A percentile compares a stretch with the other conserved stretches of the same genome.
These are phyloP conservation scores for Osedax frankpressi DNA, from an alignment of 2,888 invertebrate genomes.

Conservation along the genomic window DNA sequence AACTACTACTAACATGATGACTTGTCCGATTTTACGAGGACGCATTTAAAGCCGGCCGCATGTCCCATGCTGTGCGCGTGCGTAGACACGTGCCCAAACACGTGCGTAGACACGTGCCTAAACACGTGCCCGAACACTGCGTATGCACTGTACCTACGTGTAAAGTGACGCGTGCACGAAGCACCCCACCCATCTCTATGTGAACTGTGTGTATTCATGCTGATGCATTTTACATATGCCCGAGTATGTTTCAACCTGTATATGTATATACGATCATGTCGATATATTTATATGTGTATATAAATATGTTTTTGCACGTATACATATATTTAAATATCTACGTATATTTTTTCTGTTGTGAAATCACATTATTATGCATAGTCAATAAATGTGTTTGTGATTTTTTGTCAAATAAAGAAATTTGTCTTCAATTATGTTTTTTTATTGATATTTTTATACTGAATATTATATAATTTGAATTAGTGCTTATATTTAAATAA, in stretches of 20 bases:
- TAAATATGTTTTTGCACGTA: not conserved
- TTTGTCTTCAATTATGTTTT: slow-evolving; percentile 12
- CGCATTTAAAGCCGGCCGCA: too few species aligned
- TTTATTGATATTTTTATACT: too few species aligned
- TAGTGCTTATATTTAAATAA: too few species aligned
- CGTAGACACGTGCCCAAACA: too few species aligned
- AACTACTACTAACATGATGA: too few species aligned
- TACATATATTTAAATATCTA: not conserved
- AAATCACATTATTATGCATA: not conserved
- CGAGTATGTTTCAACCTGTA: not conserved
- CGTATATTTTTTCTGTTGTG: not conserved
- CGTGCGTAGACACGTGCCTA: too few species aligned
- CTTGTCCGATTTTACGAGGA: too few species aligned
- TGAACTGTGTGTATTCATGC: not conserved
- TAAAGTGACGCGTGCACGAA: not conserved
- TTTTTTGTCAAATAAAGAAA: slow-evolving; percentile 13
- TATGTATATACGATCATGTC: not conserved
- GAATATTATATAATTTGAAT: too few species aligned
- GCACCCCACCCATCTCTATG: not conserved
- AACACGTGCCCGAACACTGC: too few species aligned
- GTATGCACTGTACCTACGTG: too few species aligned
- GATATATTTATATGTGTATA: not conserved
- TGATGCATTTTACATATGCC: not conserved
- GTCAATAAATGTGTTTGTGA: not conserved
- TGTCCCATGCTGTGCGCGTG: too few species aligned